A percentile compares a stretch with the other conserved stretches of the same genome.
Evolutionary conservation across 2,888 invertebrate genomes (phyloP).

Genomic region (Apantesis nais): DNA sequence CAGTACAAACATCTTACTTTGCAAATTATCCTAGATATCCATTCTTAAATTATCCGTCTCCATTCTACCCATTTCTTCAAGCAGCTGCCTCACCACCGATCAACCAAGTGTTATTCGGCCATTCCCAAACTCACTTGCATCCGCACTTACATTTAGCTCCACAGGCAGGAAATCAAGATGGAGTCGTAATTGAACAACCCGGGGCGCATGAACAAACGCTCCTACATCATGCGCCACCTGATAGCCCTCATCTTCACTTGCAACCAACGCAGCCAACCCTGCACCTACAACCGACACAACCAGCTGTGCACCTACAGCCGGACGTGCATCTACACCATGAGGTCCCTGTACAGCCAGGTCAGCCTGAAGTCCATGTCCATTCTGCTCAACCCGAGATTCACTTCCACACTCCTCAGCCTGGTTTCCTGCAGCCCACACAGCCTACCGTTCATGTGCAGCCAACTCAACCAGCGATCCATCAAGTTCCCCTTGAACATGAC

Average conservation of each 20-base stretch:
- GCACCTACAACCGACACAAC: conserved; percentile 49
- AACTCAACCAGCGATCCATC: conserved; percentile 47
- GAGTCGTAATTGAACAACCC: conserved; percentile 58
- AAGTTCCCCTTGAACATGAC: conserved; percentile 65
- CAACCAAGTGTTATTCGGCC: conserved; percentile 49
- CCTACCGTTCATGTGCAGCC: conserved; percentile 42
- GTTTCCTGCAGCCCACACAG: conserved; percentile 36
- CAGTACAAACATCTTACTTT: conserved; percentile 76
- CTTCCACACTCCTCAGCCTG: conserved; percentile 50
- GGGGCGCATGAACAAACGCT: conserved; percentile 53
- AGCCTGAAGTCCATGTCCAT: conserved; percentile 47
- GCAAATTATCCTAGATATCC: conserved; percentile 80
- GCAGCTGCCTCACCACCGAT: conserved; percentile 52
- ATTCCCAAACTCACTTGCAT: conserved; percentile 66
- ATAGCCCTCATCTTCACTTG: conserved; percentile 46
- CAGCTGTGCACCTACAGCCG: conserved; percentile 43
- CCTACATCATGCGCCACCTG: conserved; percentile 52
- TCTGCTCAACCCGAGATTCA: conserved; percentile 50
- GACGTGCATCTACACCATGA: conserved; percentile 40
- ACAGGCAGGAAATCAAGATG: conserved; percentile 51
- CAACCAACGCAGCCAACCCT: conserved; percentile 40
- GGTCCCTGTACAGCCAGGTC: conserved; percentile 30
- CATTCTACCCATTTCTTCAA: conserved; percentile 57
- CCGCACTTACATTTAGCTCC: conserved; percentile 62
- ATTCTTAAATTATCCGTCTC: conserved; percentile 66